Percentiles rank a stretch among this genome's conserved stretches.
Conservation (phyloP, 1,140 invertebrate species). For the Macrostomum lignano region DNA sequence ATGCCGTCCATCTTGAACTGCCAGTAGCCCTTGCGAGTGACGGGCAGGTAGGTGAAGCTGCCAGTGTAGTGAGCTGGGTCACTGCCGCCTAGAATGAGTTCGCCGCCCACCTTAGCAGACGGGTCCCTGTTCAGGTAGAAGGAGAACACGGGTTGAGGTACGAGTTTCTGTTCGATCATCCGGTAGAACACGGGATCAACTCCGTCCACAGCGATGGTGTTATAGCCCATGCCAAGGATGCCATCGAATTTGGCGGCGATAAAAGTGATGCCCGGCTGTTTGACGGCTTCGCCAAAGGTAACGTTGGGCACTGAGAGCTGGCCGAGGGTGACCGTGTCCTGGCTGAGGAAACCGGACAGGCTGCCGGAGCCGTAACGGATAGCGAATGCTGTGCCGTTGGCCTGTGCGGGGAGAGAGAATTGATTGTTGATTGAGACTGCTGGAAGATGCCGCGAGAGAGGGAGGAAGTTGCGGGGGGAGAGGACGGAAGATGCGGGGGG, state of each 20-base stretch:
- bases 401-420: no score
- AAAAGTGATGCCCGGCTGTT: conserved; percentile 55
- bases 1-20: conserved; percentile 79
- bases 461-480: no score
- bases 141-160: conserved; percentile 55
- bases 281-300: conserved; percentile 83
- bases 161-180: conserved; percentile 56
- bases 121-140: conserved; percentile 68
- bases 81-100: conserved; percentile 75
- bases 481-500: no score
- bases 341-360: conserved; percentile 70
- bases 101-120: conserved; percentile 43
- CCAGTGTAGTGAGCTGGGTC: conserved; percentile 63
- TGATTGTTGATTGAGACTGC: no score
- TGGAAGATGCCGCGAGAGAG: no score
- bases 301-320: background rate
- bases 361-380: conserved; percentile 85
- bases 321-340: conserved; percentile 46
- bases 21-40: conserved; percentile 70
- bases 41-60: conserved; percentile 61
- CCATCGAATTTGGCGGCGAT: conserved; percentile 82
- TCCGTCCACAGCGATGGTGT: conserved; percentile 50
- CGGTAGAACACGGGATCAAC: conserved; percentile 71
- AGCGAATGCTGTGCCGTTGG: conserved; percentile 61
- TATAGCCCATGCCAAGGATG: conserved; percentile 31